A percentile compares a stretch with the other conserved stretches of the same genome.
These are phyloP conservation scores for Salvelinus alpinus DNA, from an alignment of 2,113 vertebrate species.

Conservation along the genomic window DNA sequence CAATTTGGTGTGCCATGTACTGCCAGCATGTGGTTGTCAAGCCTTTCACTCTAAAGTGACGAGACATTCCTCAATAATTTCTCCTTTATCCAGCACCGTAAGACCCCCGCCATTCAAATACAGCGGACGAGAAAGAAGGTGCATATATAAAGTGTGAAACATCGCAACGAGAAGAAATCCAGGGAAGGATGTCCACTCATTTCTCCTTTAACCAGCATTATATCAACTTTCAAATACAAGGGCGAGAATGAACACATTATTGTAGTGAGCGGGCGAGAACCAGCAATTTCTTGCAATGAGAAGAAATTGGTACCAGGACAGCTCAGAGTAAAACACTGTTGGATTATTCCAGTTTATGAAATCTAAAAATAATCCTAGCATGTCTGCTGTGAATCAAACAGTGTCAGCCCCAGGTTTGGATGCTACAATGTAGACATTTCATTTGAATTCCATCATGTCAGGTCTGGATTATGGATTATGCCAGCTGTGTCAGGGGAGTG, in stretches of 20 bases:
- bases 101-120: not conserved
- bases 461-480: slow-evolving; percentile 14
- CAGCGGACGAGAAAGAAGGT: not conserved
- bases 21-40: not conserved
- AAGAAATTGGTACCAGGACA: not conserved
- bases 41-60: not conserved
- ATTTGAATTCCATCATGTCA: slow-evolving; percentile 14
- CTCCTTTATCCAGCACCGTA: not conserved
- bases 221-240: no score
- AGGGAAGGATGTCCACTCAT: no score
- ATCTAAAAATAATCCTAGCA: no score
- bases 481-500: slow-evolving; percentile 10
- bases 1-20: not conserved
- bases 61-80: not conserved
- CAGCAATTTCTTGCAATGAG: no score
- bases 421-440: slow-evolving; percentile 7
- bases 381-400: not conserved
- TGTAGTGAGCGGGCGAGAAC: no score
- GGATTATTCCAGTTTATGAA: not conserved
- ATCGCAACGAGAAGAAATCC: not conserved
- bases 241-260: no score
- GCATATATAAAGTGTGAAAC: not conserved
- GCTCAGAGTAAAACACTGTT: not conserved
- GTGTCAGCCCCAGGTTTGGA: slow-evolving; percentile 10
- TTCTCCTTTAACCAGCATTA: no score